phyloP scores from a whole-genome alignment of 2,113 vertebrate genomes.

The Glaucomys volans region DNA sequence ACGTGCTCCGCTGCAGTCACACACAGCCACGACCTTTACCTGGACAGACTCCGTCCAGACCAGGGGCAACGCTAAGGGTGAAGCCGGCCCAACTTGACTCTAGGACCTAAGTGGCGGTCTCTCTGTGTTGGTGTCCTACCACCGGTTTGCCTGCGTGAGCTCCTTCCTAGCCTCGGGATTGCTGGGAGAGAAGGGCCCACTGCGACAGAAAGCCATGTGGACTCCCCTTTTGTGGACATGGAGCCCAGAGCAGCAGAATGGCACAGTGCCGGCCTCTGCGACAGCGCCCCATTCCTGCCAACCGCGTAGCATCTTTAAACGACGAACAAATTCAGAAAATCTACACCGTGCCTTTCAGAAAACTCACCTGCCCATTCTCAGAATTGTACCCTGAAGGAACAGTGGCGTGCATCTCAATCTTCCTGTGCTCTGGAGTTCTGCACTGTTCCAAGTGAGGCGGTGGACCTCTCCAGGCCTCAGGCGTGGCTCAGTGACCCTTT shows the following conservation, averaged over 20 bases:
- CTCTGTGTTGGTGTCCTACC: rapidly evolving
- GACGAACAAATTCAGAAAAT: neutral
- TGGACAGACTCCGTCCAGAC: neutral
- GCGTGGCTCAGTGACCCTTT: neutral
- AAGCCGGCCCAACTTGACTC: neutral
- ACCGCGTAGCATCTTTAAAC: too few relatives aligned
- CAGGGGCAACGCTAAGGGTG: too few relatives aligned
- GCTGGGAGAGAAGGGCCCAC: rapidly evolving
- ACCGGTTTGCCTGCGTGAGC: neutral
- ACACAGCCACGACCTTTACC: neutral
- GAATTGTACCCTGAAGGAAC: neutral
- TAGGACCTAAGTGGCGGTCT: neutral
- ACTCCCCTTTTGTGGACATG: rapidly evolving
- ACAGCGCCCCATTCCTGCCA: rapidly evolving
- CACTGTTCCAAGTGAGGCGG: neutral
- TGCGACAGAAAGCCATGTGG: neutral
- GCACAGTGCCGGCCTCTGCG: rapidly evolving
- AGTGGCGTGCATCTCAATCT: neutral
- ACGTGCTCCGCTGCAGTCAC: too few relatives aligned
- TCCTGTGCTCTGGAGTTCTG: neutral
- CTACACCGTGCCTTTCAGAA: neutral
- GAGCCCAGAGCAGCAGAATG: rapidly evolving
- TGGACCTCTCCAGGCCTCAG: neutral
- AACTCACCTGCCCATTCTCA: neutral
- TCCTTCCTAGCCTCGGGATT: too few relatives aligned